phyloP scores from a whole-genome alignment of 2,113 vertebrate species.

The Spheniscus mendiculus region DNA sequence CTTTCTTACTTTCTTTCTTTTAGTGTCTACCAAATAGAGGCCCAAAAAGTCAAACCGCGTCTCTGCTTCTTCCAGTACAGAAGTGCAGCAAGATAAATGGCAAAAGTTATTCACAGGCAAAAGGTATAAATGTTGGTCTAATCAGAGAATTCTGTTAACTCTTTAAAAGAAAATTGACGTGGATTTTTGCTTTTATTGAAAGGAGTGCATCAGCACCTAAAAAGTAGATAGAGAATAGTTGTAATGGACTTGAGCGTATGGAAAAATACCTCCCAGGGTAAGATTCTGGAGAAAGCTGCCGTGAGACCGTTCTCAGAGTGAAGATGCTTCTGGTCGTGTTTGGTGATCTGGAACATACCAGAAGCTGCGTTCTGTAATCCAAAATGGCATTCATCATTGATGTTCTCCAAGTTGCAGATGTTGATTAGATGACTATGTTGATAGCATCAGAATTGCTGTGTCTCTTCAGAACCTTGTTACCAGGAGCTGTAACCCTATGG shows the following conservation, averaged over 20 bases:
- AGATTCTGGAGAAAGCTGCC: neutral
- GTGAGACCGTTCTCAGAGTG: neutral
- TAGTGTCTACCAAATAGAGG: conserved; percentile 75
- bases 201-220: neutral
- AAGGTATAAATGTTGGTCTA: conserved; percentile 70
- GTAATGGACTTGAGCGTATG: neutral
- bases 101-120: conserved; percentile 46
- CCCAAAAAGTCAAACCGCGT: conserved; percentile 52
- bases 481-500: neutral
- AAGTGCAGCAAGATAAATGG: conserved; percentile 50
- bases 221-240: neutral
- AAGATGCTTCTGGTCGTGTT: neutral
- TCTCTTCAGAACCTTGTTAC: neutral
- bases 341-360: neutral
- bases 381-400: neutral
- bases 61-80: conserved; percentile 56
- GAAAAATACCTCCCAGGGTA: neutral
- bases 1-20: neutral
- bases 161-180: neutral
- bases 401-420: neutral
- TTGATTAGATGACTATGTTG: neutral
- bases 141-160: neutral
- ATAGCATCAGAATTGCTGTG: neutral
- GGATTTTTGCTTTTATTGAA: neutral
- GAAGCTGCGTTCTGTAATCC: neutral